Percentiles rank a stretch among this genome's conserved stretches.
Evolutionary conservation across 2,888 invertebrate genomes (phyloP).

Genomic region (Bhutanitis thaidina): DNA sequence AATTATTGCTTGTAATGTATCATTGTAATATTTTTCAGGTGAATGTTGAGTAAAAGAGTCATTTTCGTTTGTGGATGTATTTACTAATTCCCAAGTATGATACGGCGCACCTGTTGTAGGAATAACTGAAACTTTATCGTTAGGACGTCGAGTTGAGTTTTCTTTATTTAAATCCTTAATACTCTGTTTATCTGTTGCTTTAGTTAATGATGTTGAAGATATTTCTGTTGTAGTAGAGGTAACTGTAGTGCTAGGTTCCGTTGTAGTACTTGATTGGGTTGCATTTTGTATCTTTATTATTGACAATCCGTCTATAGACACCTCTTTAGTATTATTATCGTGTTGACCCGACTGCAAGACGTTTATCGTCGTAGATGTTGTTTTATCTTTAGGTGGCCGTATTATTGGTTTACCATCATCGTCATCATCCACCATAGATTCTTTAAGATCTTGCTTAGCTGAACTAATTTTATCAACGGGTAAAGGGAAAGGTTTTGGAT

Average conservation of each 20-base stretch:
- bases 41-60: conserved; percentile 55
- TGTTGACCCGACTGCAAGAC: conserved; percentile 54
- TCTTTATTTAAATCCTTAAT: conserved; percentile 39
- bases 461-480: conserved; percentile 83
- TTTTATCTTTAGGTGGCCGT: conserved; percentile 72
- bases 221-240: conserved; percentile 21
- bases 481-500: conserved; percentile 83
- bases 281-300: conserved; percentile 60
- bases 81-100: conserved; percentile 81
- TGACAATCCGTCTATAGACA: conserved; percentile 67
- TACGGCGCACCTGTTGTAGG: conserved; percentile 61
- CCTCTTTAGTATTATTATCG: conserved; percentile 59
- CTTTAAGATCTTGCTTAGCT: conserved; percentile 52
- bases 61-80: conserved; percentile 70
- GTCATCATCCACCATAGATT: conserved; percentile 38
- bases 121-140: conserved; percentile 71
- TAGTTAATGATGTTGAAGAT: not conserved
- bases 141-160: conserved; percentile 61
- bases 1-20: conserved; percentile 82
- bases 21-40: conserved; percentile 80
- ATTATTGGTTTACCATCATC: conserved; percentile 66
- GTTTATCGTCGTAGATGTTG: conserved; percentile 64
- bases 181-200: conserved; percentile 16
- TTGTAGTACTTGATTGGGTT: conserved; percentile 22
- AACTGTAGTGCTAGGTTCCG: conserved; percentile 23